Evolutionary conservation across 2,888 invertebrate species (phyloP).

Genomic region (Formica aserva): DNA sequence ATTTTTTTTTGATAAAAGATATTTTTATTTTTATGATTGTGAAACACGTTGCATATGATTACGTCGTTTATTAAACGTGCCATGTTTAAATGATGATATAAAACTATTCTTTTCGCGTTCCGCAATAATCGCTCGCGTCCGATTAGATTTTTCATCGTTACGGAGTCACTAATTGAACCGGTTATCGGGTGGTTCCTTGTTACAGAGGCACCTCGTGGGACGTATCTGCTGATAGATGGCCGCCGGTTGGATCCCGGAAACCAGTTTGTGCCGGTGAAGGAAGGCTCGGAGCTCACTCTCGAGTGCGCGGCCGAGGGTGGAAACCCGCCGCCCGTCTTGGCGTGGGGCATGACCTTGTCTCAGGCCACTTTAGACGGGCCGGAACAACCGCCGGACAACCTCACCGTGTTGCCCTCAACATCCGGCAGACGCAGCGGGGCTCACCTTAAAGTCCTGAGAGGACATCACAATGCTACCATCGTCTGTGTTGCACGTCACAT

Average conservation of each 20-base stretch:
- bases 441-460: constrained; percentile 91
- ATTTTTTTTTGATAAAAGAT: background rate
- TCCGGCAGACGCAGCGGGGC: constrained; percentile 87
- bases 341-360: constrained; percentile 89
- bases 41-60: background rate
- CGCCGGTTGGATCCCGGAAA: constrained; percentile 94
- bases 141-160: constrained; percentile 69
- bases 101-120: background rate
- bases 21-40: background rate
- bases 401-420: constrained; percentile 81
- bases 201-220: constrained; percentile 93
- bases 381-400: constrained; percentile 84
- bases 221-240: constrained; percentile 95
- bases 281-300: constrained; percentile 93
- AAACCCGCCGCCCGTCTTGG: constrained; percentile 89
- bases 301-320: constrained; percentile 95
- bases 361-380: constrained; percentile 84
- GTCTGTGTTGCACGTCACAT: constrained; percentile 93
- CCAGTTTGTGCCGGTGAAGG: constrained; percentile 94
- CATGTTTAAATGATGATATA: background rate
- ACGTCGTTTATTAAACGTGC: background rate
- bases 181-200: constrained; percentile 74
- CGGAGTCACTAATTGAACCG: constrained; percentile 61
- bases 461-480: constrained; percentile 95
- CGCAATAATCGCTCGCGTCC: background rate